A percentile compares a stretch with the other conserved stretches of the same genome.
Conservation (phyloP, 2,888 invertebrate species). For the Rhingia campestris region DNA sequence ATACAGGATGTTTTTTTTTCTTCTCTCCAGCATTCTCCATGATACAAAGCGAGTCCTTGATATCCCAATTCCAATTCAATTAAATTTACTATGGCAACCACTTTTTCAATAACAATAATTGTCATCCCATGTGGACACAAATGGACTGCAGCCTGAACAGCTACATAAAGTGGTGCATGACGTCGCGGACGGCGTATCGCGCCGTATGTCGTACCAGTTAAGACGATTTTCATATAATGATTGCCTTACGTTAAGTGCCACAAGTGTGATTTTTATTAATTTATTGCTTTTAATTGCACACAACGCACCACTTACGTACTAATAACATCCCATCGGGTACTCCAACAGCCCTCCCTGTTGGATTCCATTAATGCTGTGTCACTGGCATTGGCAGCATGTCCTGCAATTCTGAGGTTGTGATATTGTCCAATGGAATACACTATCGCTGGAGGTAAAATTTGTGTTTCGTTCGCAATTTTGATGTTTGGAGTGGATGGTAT, state of each 20-base stretch:
- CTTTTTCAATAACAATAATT: slow-evolving; percentile 61
- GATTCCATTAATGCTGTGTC: slow-evolving; percentile 43
- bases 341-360: slow-evolving; percentile 11
- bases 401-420: slow-evolving; percentile 17
- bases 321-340: slow-evolving; percentile 41
- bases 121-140: slow-evolving; percentile 43
- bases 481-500: slow-evolving; percentile 34
- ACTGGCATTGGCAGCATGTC: slow-evolving; percentile 16
- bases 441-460: slow-evolving; percentile 7
- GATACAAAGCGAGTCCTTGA: slow-evolving; percentile 15
- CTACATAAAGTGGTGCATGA: too few species aligned
- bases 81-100: slow-evolving; percentile 55
- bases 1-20: slow-evolving; percentile 1
- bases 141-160: slow-evolving; percentile 28
- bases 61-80: slow-evolving; percentile 49
- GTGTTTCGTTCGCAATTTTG: slow-evolving; percentile 37
- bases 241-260: slow-evolving; percentile 60
- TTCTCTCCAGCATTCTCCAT: not conserved
- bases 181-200: too few species aligned
- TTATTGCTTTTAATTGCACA: slow-evolving; percentile 59
- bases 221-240: slow-evolving; percentile 51
- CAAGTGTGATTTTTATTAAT: slow-evolving; percentile 59
- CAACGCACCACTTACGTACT: slow-evolving; percentile 58
- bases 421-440: not conserved
- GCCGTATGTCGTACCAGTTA: slow-evolving; percentile 26